phyloP scores from a whole-genome alignment of 2,888 invertebrate genomes.

The Aphrophora alni region DNA sequence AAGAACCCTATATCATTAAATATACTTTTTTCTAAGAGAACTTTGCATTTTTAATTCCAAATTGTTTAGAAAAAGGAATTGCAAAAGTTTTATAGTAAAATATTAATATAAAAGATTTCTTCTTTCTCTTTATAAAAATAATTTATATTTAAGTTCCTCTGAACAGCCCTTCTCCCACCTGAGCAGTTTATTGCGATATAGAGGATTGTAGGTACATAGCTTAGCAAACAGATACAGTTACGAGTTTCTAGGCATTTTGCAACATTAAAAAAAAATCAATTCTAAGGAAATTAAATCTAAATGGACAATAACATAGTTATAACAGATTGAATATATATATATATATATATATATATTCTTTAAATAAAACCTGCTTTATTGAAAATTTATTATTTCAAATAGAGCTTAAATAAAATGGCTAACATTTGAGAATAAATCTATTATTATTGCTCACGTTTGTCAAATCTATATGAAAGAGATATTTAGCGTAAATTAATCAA shows the following conservation, averaged over 20 bases:
- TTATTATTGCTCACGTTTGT: no score
- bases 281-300: no score
- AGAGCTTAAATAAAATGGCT: no score
- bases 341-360: no score
- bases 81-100: background rate
- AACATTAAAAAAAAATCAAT: no score
- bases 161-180: background rate
- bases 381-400: no score
- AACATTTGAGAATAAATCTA: no score
- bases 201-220: background rate
- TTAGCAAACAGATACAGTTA: background rate
- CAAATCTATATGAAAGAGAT: no score
- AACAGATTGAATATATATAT: no score
- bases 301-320: no score
- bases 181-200: background rate
- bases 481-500: no score
- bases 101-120: background rate
- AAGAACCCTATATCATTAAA: background rate
- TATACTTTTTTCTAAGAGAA: background rate
- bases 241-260: background rate
- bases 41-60: background rate
- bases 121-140: constrained; percentile 2
- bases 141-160: background rate
- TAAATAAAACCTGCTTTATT: no score
- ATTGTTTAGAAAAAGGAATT: background rate